A percentile compares a stretch with the other conserved stretches of the same genome.
These are phyloP conservation scores for Cygnus atratus DNA, from an alignment of 2,113 vertebrate species.

Conservation along the genomic window DNA sequence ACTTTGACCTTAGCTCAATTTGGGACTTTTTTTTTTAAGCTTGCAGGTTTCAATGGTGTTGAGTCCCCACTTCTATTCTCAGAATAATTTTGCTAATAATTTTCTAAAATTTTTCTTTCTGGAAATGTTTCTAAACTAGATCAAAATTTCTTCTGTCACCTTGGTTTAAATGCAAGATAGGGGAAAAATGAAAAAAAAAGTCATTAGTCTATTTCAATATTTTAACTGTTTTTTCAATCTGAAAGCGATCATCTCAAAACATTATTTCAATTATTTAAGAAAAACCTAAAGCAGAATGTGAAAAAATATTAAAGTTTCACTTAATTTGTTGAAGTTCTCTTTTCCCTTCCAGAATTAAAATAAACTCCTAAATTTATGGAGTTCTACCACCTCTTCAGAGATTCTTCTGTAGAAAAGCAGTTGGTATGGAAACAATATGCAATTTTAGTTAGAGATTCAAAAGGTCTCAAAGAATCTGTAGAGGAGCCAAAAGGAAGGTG, in stretches of 20 bases:
- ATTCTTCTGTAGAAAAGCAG: neutral
- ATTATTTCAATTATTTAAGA: neutral
- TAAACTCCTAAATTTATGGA: neutral
- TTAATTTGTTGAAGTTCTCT: neutral
- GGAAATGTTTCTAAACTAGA: neutral
- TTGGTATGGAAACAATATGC: neutral
- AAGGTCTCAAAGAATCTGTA: neutral
- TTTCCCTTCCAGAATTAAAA: neutral
- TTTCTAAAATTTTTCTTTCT: neutral
- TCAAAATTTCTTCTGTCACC: neutral
- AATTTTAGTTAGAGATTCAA: neutral
- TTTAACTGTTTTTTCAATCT: neutral
- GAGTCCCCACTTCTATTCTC: neutral
- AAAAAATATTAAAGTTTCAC: neutral
- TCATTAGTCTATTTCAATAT: neutral
- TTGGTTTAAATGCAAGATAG: neutral
- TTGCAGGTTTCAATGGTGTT: neutral
- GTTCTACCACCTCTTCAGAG: neutral
- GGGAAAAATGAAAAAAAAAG: neutral
- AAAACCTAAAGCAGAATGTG: neutral
- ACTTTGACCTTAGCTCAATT: neutral
- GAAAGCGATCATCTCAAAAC: neutral
- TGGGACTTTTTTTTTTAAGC: neutral
- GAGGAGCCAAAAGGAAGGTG: neutral
- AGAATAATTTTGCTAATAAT: neutral